Conservation (phyloP, 2,113 vertebrate species). For the Mormyrus lacerda region DNA sequence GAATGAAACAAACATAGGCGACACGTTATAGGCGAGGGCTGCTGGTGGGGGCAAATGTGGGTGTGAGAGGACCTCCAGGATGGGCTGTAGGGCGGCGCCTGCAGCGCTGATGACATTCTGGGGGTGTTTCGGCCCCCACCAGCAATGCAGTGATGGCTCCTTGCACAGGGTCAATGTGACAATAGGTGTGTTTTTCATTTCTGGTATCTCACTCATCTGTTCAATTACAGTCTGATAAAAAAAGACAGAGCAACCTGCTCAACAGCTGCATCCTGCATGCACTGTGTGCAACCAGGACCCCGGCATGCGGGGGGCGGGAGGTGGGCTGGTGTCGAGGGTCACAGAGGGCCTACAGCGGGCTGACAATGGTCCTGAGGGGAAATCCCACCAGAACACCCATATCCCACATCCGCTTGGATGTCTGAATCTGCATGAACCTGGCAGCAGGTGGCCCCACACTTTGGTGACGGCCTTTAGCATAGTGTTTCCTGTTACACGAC, state of each 20-base stretch:
- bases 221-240: background rate
- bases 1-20: background rate
- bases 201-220: background rate
- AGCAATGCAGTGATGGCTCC: constrained; percentile 59
- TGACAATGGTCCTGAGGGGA: background rate
- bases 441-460: background rate
- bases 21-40: background rate
- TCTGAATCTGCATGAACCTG: background rate
- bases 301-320: constrained; percentile 1
- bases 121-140: constrained; percentile 55
- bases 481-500: background rate
- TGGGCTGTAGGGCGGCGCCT: constrained; percentile 17
- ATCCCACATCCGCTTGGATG: background rate
- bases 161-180: constrained; percentile 33
- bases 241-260: background rate
- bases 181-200: background rate
- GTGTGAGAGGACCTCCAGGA: constrained; percentile 37
- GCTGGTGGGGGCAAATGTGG: constrained; percentile 33
- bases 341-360: background rate
- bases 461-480: background rate
- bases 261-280: constrained; percentile 11
- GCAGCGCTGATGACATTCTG: constrained; percentile 46
- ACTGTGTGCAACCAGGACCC: background rate
- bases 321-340: background rate
- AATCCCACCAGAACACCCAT: background rate